Evolutionary conservation across 2,797 vertebrate species (phyloP).

Genomic region (Eulemur coronatus): DNA sequence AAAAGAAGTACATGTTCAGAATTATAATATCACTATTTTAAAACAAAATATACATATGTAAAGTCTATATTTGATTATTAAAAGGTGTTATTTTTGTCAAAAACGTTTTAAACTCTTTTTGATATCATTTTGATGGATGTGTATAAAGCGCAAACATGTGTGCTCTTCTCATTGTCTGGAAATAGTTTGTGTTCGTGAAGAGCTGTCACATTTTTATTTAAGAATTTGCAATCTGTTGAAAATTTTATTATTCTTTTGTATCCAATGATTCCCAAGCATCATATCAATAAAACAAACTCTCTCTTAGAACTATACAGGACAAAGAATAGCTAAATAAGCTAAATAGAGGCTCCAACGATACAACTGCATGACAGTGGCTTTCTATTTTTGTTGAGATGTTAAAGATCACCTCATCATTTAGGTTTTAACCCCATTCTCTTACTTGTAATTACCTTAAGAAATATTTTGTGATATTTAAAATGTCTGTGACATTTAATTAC

Average conservation of each 20-base stretch:
- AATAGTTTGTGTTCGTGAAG: background rate
- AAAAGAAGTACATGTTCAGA: background rate
- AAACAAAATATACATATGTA: background rate
- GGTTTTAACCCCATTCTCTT: background rate
- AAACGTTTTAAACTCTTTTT: conserved; percentile 1
- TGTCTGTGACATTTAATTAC: background rate
- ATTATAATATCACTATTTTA: background rate
- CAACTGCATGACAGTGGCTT: background rate
- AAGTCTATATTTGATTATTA: conserved; percentile 8
- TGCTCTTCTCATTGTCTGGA: background rate
- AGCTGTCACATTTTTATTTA: background rate
- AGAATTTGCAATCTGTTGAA: conserved; percentile 2
- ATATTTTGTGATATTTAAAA: background rate
- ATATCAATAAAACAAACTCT: background rate
- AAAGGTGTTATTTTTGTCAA: conserved; percentile 29
- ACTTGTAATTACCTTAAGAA: conserved; percentile 28
- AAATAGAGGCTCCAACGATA: background rate
- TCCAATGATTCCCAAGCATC: background rate
- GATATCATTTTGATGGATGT: background rate
- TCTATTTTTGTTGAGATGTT: background rate
- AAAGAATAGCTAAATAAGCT: background rate
- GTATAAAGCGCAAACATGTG: background rate
- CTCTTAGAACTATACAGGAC: background rate
- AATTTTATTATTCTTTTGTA: background rate
- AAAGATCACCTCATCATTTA: background rate